Base-by-base conservation (phyloP, 2,888 invertebrate species). In the Gonocerus acuteangulatus region DNA sequence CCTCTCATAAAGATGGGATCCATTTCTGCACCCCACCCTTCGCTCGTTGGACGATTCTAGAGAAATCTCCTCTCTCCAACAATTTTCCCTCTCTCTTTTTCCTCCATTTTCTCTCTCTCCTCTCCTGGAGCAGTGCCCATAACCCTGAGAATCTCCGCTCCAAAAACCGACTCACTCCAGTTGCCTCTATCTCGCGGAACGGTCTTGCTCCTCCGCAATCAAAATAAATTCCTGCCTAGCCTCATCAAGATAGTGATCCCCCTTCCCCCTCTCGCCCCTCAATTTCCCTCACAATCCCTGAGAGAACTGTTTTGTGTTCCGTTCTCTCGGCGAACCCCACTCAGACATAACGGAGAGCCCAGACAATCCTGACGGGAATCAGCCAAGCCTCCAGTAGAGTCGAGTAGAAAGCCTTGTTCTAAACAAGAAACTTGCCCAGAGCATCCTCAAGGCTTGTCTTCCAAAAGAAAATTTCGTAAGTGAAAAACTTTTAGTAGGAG, bases 191-290 rank as follows among this genome's bases (percentile, higher is more conserved):
- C 27, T 27, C 4, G 27, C 4, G 27, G 4, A 27, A 27, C 4
- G 27, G 27, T 9, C 27, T 27, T 27, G 4, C 27, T 9, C 34
- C 32, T 34, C 21, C 19, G 34, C 34, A 51, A 51, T 51, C 51
- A 51, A 34, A 34, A 51, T 51, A 51, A 51, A 51, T 34, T 51
- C 51, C 11, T 19, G 27, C 11, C 48, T 48, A 48, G 34, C 16
- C 51, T 36, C 51, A 51, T 51, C 51, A 51, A 51, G 51, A 51
- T 51, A 34, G 48, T 15, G 51, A 27, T 16, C 3, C 13, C 48
- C 32, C 34, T 1, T 16, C 3, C 13, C 48, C 32, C 34, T 1
- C 2, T 13, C 16, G 49, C 4, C 42, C 42, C 42, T 15, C 42
- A 4, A 13, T n/a, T n/a, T n/a, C n/a, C n/a, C n/a, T n/a, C n/a